phyloP scores from a whole-genome alignment of 2,113 vertebrate genomes.

The Gymnocephalus cernua region DNA sequence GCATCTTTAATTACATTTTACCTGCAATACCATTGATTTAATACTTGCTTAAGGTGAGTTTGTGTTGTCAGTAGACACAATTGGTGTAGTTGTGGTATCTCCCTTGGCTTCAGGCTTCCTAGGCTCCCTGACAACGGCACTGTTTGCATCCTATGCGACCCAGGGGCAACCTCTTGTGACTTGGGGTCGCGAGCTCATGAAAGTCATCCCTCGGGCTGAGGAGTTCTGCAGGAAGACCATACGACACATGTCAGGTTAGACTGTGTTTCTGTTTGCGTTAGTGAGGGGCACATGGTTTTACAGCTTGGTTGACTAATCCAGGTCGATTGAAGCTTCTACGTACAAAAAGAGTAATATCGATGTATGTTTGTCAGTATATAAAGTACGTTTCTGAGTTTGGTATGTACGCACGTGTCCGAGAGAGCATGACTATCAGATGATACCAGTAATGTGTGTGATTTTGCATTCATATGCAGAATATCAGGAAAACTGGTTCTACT shows the following conservation, averaged over 20 bases:
- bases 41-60: neutral
- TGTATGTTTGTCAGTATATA: neutral
- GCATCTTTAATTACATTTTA: neutral
- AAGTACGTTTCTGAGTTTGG: neutral
- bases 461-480: constrained; percentile 85
- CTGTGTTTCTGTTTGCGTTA: neutral
- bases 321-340: neutral
- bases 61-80: constrained; percentile 4
- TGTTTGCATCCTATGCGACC: constrained; percentile 92
- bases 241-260: constrained; percentile 93
- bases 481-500: constrained; percentile 99
- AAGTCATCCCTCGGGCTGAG: constrained; percentile 89
- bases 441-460: constrained; percentile 13
- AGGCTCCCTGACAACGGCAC: constrained; percentile 91
- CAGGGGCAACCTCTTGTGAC: constrained; percentile 90
- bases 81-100: neutral
- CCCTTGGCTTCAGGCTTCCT: constrained; percentile 88
- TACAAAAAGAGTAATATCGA: neutral
- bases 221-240: constrained; percentile 97
- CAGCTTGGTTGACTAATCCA: neutral
- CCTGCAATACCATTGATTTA: neutral
- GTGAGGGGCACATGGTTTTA: neutral
- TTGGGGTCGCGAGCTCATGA: constrained; percentile 96
- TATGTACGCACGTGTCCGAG: neutral
- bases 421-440: constrained; percentile 9